Evolutionary conservation across 1,140 invertebrate species (phyloP), one percentile per base, ranked within the genome.

Genomic region (Oryctes rhinoceros): DNA sequence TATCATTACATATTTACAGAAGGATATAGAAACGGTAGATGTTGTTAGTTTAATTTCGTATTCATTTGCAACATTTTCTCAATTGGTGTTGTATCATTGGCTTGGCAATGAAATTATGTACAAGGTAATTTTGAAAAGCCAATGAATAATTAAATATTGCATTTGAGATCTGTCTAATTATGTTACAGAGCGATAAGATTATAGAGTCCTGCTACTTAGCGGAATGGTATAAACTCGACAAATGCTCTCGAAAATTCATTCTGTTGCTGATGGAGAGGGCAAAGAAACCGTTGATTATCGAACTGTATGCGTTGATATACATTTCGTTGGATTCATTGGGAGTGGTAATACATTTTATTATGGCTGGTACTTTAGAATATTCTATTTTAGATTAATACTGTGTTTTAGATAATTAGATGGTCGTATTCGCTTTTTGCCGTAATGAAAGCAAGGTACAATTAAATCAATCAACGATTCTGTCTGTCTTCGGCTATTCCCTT

Each of bases 351-450:
- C n/a, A n/a, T n/a, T n/a, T 39, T 39, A 4, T 39, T n/a, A n/a
- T 4, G 15, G 10, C n/a, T 5, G n/a, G 15, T 15, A n/a, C 1
- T 18, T 59, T 49, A 49, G n/a, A 49, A 18, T 4, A 13, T 20
- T 37, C 13, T 30, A 4, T 30, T 15, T 74, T 37, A 1, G 7
- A 74, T 35, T 20, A 13, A 10, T 10, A 35, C 13, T 37, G 13
- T 35, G 13, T 74, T 74, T 74, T 74, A 74, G 67, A 74, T 74
- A 74, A 35, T 74, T 13, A 74, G 67, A 24, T 74, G 67, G 67
- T n/a, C 67, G 7, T 74, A 74, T 74, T 74, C 67, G 24, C 24
- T 74, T 74, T n/a, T 74, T 74, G 37, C 67, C 11, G 11, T 74
- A 37, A 35, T 74, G 35, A 74, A 30, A 35, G 37, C 67, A 10